Evolutionary conservation across 2,888 invertebrate genomes (phyloP).

Genomic region (Alviniconcha strummeri): DNA sequence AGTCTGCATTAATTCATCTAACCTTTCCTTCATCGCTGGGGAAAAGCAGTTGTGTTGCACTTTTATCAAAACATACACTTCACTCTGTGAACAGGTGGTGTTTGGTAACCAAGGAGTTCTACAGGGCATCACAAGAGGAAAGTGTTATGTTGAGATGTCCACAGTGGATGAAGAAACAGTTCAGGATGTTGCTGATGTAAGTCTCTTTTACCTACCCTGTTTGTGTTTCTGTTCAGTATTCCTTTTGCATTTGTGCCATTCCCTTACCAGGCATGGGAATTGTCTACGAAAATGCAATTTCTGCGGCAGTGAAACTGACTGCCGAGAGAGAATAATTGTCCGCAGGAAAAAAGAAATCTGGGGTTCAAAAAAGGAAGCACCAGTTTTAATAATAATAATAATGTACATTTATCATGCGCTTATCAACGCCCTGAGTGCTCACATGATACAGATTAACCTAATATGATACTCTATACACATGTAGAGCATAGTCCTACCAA

Average conservation of each 20-base stretch:
- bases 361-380: neutral
- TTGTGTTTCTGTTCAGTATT: no score
- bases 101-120: slow-evolving; percentile 96
- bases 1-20: no score
- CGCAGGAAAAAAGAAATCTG: neutral
- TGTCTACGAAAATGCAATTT: neutral
- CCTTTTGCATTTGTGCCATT: no score
- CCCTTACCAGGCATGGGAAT: neutral
- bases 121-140: slow-evolving; percentile 83
- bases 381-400: no score
- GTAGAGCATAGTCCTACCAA: no score
- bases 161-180: slow-evolving; percentile 90
- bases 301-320: neutral
- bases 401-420: no score
- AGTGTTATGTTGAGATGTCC: slow-evolving; percentile 98
- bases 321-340: neutral
- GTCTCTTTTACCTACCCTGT: slow-evolving; percentile 21
- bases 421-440: no score
- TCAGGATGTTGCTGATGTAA: slow-evolving; percentile 88
- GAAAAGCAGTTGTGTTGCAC: no score
- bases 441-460: no score
- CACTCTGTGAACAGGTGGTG: slow-evolving; percentile 82
- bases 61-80: no score
- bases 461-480: no score
- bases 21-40: no score